Base-by-base conservation (phyloP, 2,888 invertebrate species). In the Protophormia terraenovae region DNA sequence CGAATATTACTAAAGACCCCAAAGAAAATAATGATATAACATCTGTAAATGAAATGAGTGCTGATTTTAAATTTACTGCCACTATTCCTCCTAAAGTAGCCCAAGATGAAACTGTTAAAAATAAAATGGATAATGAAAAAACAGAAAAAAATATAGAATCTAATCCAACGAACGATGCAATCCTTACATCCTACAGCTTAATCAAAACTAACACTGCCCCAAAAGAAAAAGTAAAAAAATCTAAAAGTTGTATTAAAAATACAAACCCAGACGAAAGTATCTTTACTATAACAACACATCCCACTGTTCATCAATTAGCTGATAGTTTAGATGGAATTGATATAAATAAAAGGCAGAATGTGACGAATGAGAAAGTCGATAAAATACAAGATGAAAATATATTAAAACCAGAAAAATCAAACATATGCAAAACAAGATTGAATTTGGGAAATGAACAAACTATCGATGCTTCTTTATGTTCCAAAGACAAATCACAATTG, bases 281-380 rank as follows among this genome's bases (percentile, higher is more conserved):
- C 16, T 8, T 16, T 45, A 19, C 64, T 14, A 84, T 87, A n/a
- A 58, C 73, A 7, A 86, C 88, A 66, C 50, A 83, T 58, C 83
- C 87, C 0, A 87, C 87, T 73, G 88, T 79, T 4, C 78, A 83
- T 12, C 86, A 87, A 83, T 55, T 87, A n/a, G 78, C 78, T 12
- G 87, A 88, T 73, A 85, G 86, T 47, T 55, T 87, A 45, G 45
- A 87, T 22, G 87, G 87, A 72, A 58, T 86, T 1, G 66, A 86
- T 32, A 8, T 8, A 7, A 53, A 60, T 3, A 38, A 75, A 53
- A 7, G 16, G 0, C 38, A 27, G 32, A 35, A 3, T 3, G 14
- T 19, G 32, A 38, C 2, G 27, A 3, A 10, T n/a, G n/a, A 14
- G 19, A 75, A 71, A 53, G n/a, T 3, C 4, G 47, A 29, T 10